A percentile compares a stretch with the other conserved stretches of the same genome.
phyloP scores from a whole-genome alignment of 2,113 vertebrate species.

The Megatriorchis doriae region DNA sequence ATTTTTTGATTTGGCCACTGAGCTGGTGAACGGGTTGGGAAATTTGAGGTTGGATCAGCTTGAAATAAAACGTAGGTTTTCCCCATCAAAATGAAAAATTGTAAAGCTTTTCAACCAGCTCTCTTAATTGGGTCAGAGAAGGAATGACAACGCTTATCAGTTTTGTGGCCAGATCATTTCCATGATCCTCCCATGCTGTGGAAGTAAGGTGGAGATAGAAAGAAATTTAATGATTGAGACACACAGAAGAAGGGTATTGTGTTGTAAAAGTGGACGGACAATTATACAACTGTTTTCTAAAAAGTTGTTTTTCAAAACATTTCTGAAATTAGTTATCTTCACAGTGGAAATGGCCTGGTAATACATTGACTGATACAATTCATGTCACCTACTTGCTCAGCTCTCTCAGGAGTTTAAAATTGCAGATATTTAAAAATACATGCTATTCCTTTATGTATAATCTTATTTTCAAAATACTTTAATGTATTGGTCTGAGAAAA shows the following conservation, averaged over 20 bases:
- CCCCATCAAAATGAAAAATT: background rate
- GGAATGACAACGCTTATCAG: background rate
- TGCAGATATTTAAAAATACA: background rate
- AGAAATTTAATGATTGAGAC: background rate
- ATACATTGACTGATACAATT: background rate
- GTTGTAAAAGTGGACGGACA: background rate
- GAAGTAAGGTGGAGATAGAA: background rate
- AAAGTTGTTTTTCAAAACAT: background rate
- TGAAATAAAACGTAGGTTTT: background rate
- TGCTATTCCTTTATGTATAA: background rate
- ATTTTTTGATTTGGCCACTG: background rate
- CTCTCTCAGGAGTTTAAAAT: background rate
- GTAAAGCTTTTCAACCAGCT: background rate
- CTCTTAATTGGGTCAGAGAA: background rate
- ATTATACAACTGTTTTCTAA: background rate
- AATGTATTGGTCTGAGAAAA: background rate
- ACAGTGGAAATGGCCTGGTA: background rate
- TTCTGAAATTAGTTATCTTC: background rate
- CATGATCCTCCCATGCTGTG: background rate
- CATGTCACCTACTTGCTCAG: background rate
- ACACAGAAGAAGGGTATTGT: background rate
- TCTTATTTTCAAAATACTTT: background rate
- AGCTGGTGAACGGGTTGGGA: fast-evolving
- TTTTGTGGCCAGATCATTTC: background rate
- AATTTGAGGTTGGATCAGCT: background rate